Evolutionary conservation across 2,113 vertebrate species (phyloP).

Genomic region (Sphaerodactylus townsendi): DNA sequence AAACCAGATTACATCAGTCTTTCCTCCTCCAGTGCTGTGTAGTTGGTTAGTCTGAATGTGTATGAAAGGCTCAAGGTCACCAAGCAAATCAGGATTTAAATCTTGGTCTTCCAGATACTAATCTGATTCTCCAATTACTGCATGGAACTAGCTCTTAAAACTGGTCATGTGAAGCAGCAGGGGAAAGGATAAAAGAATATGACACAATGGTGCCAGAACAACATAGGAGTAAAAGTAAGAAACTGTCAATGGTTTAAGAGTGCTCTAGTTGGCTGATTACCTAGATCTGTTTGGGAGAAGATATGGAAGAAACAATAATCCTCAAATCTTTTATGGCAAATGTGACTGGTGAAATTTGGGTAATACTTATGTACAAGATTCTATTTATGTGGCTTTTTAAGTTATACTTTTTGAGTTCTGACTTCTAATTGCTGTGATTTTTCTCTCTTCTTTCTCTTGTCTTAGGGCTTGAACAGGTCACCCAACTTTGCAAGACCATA

Average conservation of each 20-base stretch:
- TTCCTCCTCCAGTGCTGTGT: no score
- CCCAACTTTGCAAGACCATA: conserved; percentile 70
- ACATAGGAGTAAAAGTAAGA: not conserved
- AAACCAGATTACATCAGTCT: no score
- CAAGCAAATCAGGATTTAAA: no score
- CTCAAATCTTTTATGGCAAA: not conserved
- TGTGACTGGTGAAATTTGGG: not conserved
- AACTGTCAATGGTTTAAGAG: no score
- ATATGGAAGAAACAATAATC: not conserved
- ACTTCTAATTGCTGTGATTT: not conserved
- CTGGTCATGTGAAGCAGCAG: no score
- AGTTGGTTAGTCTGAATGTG: no score
- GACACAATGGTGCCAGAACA: not conserved
- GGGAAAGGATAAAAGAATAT: no score
- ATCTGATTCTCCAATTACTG: no score
- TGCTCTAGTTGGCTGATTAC: no score
- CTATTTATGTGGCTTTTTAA: not conserved
- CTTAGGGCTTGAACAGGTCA: conserved; percentile 71
- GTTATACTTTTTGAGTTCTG: not conserved
- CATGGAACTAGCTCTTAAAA: no score
- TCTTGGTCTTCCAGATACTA: no score
- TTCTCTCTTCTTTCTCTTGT: conserved; percentile 18
- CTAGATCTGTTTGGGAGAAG: not conserved
- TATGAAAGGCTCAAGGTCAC: no score
- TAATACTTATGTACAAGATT: not conserved